A percentile compares a stretch with the other conserved stretches of the same genome.
Evolutionary conservation across 2,888 invertebrate species (phyloP).

Genomic region (Athalia circularis): DNA sequence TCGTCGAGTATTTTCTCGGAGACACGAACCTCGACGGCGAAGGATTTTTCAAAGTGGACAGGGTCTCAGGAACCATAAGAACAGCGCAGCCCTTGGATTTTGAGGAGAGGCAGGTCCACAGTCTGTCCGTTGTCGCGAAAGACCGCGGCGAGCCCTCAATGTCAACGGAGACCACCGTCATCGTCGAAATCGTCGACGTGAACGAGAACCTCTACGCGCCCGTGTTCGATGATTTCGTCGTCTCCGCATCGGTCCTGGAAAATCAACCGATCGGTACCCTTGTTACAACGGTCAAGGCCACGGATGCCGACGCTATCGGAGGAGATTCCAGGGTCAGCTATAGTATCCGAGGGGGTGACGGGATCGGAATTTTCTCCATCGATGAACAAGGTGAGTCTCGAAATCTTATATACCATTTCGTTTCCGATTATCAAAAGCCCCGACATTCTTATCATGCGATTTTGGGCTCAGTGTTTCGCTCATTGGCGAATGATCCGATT

Average conservation of each 20-base stretch:
- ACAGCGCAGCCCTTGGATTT: constrained; percentile 89
- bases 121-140: constrained; percentile 88
- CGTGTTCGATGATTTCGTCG: constrained; percentile 87
- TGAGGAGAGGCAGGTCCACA: constrained; percentile 92
- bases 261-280: constrained; percentile 86
- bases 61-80: constrained; percentile 89
- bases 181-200: constrained; percentile 93
- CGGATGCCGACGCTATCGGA: constrained; percentile 87
- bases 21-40: constrained; percentile 80
- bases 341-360: constrained; percentile 91
- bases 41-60: constrained; percentile 88
- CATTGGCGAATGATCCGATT: background rate
- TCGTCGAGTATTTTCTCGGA: constrained; percentile 86
- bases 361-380: constrained; percentile 93
- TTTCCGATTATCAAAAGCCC: background rate
- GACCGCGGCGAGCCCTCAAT: constrained; percentile 91
- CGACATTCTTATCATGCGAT: too few species aligned
- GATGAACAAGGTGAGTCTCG: constrained; percentile 86
- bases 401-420: background rate
- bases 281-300: constrained; percentile 86
- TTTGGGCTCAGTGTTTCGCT: too few species aligned
- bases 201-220: constrained; percentile 94
- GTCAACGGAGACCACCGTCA: constrained; percentile 86
- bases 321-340: constrained; percentile 90
- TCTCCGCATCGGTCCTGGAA: constrained; percentile 85